Base-by-base conservation (phyloP, 2,113 vertebrate genomes). In the Anarrhichthys ocellatus region DNA sequence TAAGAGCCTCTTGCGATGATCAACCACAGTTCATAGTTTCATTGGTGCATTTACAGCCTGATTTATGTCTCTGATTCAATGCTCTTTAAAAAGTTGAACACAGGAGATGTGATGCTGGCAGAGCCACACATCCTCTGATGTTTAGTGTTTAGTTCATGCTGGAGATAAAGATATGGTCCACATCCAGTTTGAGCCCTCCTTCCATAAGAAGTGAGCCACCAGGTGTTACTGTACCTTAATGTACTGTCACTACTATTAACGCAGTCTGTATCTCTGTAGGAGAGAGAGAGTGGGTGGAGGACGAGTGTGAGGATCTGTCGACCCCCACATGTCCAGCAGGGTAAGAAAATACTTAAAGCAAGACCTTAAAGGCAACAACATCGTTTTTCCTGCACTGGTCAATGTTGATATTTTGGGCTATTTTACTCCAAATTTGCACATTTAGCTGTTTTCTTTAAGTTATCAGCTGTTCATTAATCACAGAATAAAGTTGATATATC, bases 231-330 rank as follows among this genome's bases (percentile, higher is more conserved):
- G 27, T 22, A 4, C 59, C 2, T 42, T 13, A 4, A 22, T n/a
- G n/a, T 58, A 3, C 42, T 10, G 42, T 44, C 42, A 44, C 42
- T 11, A 42, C 40, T 44, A 4, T 54, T n/a, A n/a, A 48, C 22
- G 18, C 1, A 1, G 0, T 14, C n/a, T 34, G 2, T 8, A 4
- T 59, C 10, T 40, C 8, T 52, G 6, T 32, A 95, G 95, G 92
- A 58, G 89, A 92, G 46, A 91, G 6, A 1, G 11, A 87, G 32
- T 96, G 95, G 95, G 83, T 94, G 66, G 79, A 93, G 22, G 95
- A 93, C 13, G 0, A 9, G 7, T 96, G 95, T 86, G 90, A 87
- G 0, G 87, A 94, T 58, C 69, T 94, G 46, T 66, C 24, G 1
- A 8, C 62, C 0, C 75, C 91, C 0, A 40, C 29, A 1, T 96